Evolutionary conservation across 2,113 vertebrate genomes (phyloP), one percentile per base, ranked within the genome.

Genomic region (Eretmochelys imbricata): DNA sequence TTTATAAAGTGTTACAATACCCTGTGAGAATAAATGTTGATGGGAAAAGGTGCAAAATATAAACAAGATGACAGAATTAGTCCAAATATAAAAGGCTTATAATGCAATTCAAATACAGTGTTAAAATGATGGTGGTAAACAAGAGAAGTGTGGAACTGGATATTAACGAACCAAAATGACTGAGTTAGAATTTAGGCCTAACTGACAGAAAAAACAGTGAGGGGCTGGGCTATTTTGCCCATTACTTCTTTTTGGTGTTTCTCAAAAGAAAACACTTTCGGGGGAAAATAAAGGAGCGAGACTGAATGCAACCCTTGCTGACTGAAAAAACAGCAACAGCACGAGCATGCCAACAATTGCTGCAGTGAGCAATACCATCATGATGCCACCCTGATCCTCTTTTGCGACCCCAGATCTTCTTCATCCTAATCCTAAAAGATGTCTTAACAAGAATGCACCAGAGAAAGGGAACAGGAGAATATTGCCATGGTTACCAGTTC

Each of bases 281-380:
- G 3, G 62, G 16, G 35, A 5, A 10, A 22, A 8, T 35, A 38
- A 17, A 38, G 19, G 9, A 38, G 3, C 8, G 2, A 4, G 3
- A 38, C 35, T 38, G 19, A 38, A 72, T 38, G n/a, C 65, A 72
- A 11, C n/a, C 2, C 4, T 9, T 22, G 17, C 19, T 72, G 35
- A 17, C 35, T 72, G n/a, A 72, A 72, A 72, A 8, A 38, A 38
- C 65, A 72, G 65, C 19, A n/a, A 22, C 31, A 16, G 16, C n/a
- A 72, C 9, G 8, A 3, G 17, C 1, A 2, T 10, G 35, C n/a
- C 17, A n/a, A n/a, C 65, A 38, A 38, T 8, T 72, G 16, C 35
- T 19, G 16, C 16, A 35, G 65, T 19, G 35, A 72, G n/a, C 20
- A 8, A 20, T 38, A 22, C n/a, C n/a, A 10, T 72, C 35, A 72